phyloP scores from a whole-genome alignment of 2,113 vertebrate species.

The Bos indicus region DNA sequence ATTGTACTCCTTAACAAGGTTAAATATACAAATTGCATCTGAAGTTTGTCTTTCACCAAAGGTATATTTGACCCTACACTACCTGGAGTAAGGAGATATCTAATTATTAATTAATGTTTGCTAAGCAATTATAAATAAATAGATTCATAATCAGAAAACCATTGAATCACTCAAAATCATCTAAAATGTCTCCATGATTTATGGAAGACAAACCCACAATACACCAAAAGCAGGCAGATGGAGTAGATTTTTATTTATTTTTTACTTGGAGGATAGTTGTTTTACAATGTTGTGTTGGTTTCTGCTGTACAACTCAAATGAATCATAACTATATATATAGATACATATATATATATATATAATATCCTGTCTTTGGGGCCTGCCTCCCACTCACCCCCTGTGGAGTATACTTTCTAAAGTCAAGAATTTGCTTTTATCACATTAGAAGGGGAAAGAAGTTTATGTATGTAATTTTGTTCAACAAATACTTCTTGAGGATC shows the following conservation, averaged over 20 bases:
- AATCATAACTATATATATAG: background rate
- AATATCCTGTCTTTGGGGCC: background rate
- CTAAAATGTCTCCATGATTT: background rate
- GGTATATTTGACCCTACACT: background rate
- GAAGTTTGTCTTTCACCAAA: conserved; percentile 19
- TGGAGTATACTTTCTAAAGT: background rate
- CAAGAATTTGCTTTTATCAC: background rate
- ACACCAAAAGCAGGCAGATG: background rate
- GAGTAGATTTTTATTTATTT: background rate
- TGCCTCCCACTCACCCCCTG: background rate
- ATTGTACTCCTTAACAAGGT: background rate
- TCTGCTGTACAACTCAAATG: background rate
- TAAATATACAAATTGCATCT: background rate
- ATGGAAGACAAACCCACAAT: background rate
- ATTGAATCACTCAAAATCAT: background rate
- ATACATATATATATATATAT: too few species aligned
- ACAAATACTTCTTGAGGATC: background rate
- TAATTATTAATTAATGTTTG: background rate
- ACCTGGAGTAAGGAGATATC: background rate
- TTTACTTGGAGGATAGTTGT: background rate
- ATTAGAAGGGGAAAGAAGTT: background rate
- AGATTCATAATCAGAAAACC: conserved; percentile 10
- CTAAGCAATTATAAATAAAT: background rate
- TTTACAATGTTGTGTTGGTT: background rate
- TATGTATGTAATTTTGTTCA: background rate